Base-by-base conservation (phyloP, 2,888 invertebrate genomes). In the Erebia palarica region DNA sequence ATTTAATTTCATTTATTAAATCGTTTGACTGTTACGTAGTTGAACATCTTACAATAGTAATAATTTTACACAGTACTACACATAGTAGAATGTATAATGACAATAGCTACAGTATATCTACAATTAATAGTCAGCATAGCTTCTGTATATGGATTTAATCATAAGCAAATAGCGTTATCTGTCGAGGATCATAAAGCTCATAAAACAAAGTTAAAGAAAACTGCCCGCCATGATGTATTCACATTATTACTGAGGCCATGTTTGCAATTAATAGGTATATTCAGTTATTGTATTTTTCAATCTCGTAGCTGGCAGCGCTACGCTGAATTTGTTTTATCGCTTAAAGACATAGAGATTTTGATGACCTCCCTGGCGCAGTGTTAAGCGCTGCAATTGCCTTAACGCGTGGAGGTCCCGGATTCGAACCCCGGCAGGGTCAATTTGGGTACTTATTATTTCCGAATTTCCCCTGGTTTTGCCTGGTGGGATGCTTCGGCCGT, bases 131-230 rank as follows among this genome's bases (percentile, higher is more conserved):
- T 8, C 57, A 58, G 21, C 57, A 42, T 5, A 65, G 9, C 53
- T 55, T 13, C 55, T 53, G 18, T 65, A 55, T 14, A 53, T 55
- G 55, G 65, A 55, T 55, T 65, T 63, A 42, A 65, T 65, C 18
- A 65, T 65, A 65, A 36, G 55, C 65, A 65, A 65, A 65, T 65
- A 65, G 42, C 13, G 42, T 65, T 65, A 55, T 55, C 65, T 55
- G 27, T 65, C 65, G 49, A 42, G 36, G 65, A 65, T 65, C 63
- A 49, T 65, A 42, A 53, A 42, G 65, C 53, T 65, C 65, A 65
- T 53, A 42, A 53, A 55, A 65, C 65, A 65, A 16, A 65, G 65
- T 42, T 65, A 53, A 65, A 55, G 63, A 63, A 63, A 63, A 63
- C 63, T 65, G 65, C 16, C 65, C 16, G 65, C 16, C 65, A 42